These are phyloP conservation scores for Chinchilla lanigera DNA, from an alignment of 2,113 vertebrate species.

Conservation along the genomic window DNA sequence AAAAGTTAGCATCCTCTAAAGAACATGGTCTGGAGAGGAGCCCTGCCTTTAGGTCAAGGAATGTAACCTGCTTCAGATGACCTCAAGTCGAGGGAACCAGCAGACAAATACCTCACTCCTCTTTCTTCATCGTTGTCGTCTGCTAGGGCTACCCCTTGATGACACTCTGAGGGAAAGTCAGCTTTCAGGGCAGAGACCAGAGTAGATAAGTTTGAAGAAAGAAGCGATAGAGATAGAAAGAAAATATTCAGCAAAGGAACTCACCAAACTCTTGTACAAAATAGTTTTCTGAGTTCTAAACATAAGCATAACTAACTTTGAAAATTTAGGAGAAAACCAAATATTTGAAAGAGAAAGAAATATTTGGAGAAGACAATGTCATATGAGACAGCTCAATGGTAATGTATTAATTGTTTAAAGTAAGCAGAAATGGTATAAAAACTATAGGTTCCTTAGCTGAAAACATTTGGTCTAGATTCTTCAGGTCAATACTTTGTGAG, in stretches of 20 bases:
- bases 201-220: neutral
- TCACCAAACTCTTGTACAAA: neutral
- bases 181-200: neutral
- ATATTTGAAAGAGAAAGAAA: neutral
- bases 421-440: neutral
- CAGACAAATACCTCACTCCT: neutral
- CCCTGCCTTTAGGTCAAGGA: neutral
- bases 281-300: neutral
- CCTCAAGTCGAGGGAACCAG: no score
- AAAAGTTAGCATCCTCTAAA: neutral
- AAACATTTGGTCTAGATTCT: neutral
- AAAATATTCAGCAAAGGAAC: neutral
- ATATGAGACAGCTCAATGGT: neutral
- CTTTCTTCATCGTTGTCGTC: no score
- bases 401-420: constrained; percentile 2
- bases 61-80: neutral
- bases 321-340: neutral
- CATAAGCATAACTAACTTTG: neutral
- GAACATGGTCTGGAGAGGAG: neutral
- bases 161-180: neutral
- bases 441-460: neutral
- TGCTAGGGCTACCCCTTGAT: neutral
- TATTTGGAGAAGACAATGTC: neutral
- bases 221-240: neutral
- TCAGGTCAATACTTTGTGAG: neutral